phyloP scores from a whole-genome alignment of 2,113 vertebrate species.

The Coreoperca whiteheadi region DNA sequence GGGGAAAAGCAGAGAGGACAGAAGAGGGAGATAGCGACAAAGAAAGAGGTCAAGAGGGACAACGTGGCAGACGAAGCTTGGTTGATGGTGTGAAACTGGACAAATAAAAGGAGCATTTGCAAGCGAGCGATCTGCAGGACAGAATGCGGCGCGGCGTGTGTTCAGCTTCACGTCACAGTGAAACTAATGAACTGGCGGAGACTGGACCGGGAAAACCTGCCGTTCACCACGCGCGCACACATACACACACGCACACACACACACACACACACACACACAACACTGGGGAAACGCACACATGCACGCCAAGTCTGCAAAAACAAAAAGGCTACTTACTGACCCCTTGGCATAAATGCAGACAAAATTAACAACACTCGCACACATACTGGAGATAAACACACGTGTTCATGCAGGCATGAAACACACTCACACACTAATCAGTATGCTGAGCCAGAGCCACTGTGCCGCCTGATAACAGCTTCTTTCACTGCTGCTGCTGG shows the following conservation, averaged over 20 bases:
- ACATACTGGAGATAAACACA: constrained; percentile 12
- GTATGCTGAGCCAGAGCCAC: constrained; percentile 68
- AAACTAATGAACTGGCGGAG: constrained; percentile 53
- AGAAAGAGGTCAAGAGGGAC: neutral
- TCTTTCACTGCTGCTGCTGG: constrained; percentile 62
- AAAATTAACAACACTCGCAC: constrained; percentile 21
- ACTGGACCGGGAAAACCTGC: constrained; percentile 41
- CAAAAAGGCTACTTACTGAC: neutral
- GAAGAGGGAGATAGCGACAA: neutral
- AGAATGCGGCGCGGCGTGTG: constrained; percentile 45
- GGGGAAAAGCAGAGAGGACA: neutral
- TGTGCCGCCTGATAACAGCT: constrained; percentile 70
- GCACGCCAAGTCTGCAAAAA: neutral
- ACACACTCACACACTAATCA: constrained; percentile 56
- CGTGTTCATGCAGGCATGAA: neutral
- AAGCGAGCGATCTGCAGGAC: constrained; percentile 43
- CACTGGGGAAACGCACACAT: neutral
- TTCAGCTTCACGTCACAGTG: constrained; percentile 55
- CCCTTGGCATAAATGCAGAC: constrained; percentile 4
- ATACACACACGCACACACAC: neutral
- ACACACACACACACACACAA: constrained; percentile 2
- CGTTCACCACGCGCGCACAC: neutral
- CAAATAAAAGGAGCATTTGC: constrained; percentile 7
- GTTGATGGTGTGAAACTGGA: constrained; percentile 1
- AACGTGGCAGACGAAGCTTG: constrained; percentile 4